A percentile compares a stretch with the other conserved stretches of the same genome.
phyloP scores from a whole-genome alignment of 2,888 invertebrate species.

The Drosophila fulvimacula region DNA sequence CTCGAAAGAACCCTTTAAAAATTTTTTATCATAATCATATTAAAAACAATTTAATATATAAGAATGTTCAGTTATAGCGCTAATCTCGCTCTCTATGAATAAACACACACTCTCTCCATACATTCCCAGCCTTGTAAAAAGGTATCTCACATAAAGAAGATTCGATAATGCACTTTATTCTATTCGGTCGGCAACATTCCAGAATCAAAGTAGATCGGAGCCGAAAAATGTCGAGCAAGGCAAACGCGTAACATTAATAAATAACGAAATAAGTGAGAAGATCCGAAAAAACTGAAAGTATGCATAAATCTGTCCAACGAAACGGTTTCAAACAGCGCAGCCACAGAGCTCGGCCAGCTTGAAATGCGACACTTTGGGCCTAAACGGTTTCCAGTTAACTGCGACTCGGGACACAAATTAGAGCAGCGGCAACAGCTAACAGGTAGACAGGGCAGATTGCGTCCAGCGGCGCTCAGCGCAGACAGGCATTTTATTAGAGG shows the following conservation, averaged over 20 bases:
- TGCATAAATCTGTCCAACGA: slow-evolving; percentile 70
- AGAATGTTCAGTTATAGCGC: slow-evolving; percentile 1
- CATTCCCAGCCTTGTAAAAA: background rate
- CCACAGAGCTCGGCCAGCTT: slow-evolving; percentile 18
- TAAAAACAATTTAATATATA: slow-evolving; percentile 7
- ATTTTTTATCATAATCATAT: background rate
- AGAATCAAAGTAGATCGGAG: slow-evolving; percentile 20
- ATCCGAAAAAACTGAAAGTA: slow-evolving; percentile 54
- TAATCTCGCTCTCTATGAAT: slow-evolving; percentile 2
- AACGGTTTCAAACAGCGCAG: slow-evolving; percentile 55
- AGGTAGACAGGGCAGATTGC: slow-evolving; percentile 58
- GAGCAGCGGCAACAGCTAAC: slow-evolving; percentile 61
- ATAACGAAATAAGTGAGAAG: slow-evolving; percentile 37
- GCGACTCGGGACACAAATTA: slow-evolving; percentile 50
- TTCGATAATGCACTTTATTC: slow-evolving; percentile 4
- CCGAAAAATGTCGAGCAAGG: slow-evolving; percentile 41
- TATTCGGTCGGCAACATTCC: slow-evolving; percentile 38
- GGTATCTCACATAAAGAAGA: slow-evolving; percentile 4
- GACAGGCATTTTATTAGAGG: slow-evolving; percentile 43
- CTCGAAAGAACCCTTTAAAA: background rate
- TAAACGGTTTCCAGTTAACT: slow-evolving; percentile 65
- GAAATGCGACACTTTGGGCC: slow-evolving; percentile 71
- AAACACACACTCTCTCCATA: background rate
- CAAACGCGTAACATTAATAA: slow-evolving; percentile 60
- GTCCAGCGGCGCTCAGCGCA: slow-evolving; percentile 48